phyloP scores from a whole-genome alignment of 2,113 vertebrate genomes.

The Elephas maximus region DNA sequence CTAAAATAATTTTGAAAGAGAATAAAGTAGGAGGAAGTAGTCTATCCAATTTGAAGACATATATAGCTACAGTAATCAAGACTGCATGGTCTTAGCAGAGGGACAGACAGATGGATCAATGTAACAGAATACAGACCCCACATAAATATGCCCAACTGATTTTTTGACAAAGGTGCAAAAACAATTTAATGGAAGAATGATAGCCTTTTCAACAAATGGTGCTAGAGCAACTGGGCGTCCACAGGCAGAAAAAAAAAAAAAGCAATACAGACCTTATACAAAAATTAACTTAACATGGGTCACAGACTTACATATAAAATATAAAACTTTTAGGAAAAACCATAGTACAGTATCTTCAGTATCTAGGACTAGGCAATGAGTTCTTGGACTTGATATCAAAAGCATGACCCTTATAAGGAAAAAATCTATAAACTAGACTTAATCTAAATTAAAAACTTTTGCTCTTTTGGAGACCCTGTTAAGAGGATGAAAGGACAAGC shows the following conservation, averaged over 20 bases:
- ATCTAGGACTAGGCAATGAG: neutral
- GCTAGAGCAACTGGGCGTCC: no score
- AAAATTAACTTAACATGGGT: neutral
- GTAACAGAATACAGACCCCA: neutral
- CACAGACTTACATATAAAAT: neutral
- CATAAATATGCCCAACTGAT: neutral
- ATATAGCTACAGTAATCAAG: neutral
- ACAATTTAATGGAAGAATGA: neutral
- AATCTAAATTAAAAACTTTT: neutral
- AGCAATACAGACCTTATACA: neutral
- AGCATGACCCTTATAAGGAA: neutral
- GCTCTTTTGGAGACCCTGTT: neutral
- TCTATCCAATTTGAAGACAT: neutral
- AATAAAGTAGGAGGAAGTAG: neutral
- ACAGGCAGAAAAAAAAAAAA: neutral
- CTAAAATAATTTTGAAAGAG: neutral
- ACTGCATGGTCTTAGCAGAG: neutral
- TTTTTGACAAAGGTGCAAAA: neutral
- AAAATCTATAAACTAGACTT: neutral
- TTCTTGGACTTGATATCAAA: neutral
- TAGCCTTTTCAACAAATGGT: neutral
- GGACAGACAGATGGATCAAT: neutral
- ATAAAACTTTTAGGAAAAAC: neutral
- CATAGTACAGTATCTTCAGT: neutral
- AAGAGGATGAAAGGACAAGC: neutral